Conservation (phyloP, 2,888 invertebrate genomes). For the Petrolisthes cinctipes region DNA sequence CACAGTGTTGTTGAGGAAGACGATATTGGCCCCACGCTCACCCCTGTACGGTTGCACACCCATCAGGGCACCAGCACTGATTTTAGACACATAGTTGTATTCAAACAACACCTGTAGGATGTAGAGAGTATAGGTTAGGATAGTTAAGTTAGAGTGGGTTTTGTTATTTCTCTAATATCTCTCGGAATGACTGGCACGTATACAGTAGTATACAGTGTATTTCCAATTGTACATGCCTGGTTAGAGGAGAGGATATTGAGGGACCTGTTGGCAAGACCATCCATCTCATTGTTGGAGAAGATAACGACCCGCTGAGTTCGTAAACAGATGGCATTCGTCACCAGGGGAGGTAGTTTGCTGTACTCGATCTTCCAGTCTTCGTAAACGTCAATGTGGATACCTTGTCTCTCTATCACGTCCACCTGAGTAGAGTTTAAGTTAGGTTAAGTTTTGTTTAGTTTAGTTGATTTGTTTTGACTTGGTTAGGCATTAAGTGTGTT, state of each 20-base stretch:
- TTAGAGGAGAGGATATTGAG: slow-evolving; percentile 63
- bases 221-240: slow-evolving; percentile 59
- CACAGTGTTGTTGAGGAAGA: slow-evolving; percentile 59
- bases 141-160: neutral
- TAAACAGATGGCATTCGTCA: slow-evolving; percentile 38
- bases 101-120: slow-evolving; percentile 76
- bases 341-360: slow-evolving; percentile 43
- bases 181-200: no score
- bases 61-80: slow-evolving; percentile 77
- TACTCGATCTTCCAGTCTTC: slow-evolving; percentile 48
- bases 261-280: slow-evolving; percentile 42
- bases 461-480: neutral
- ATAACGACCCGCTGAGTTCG: slow-evolving; percentile 38
- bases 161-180: no score
- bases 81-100: slow-evolving; percentile 76
- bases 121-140: neutral
- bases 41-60: slow-evolving; percentile 70
- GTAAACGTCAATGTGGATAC: slow-evolving; percentile 58
- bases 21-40: slow-evolving; percentile 50
- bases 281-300: slow-evolving; percentile 51
- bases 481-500: no score
- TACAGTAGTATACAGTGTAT: no score
- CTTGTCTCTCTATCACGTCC: slow-evolving; percentile 38
- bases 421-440: slow-evolving; percentile 37
- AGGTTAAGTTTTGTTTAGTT: neutral